These are phyloP conservation scores for Hyphantria cunea DNA, from an alignment of 1,140 invertebrate species.

Conservation along the genomic window DNA sequence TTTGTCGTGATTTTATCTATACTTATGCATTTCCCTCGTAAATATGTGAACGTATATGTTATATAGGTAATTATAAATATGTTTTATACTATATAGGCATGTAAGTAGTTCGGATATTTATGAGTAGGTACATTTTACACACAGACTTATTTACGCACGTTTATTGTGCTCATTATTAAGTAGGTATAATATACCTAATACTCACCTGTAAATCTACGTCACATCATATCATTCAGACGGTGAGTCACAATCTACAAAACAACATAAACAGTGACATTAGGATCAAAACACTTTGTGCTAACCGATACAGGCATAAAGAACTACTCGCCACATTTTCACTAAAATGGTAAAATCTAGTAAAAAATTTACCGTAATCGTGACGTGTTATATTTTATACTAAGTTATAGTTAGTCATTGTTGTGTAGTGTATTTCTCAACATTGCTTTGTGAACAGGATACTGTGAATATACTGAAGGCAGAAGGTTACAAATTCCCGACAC, in stretches of 20 bases:
- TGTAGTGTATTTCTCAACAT: constrained; percentile 7
- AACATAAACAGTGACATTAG: constrained; percentile 35
- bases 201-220: constrained; percentile 18
- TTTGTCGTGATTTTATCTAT: constrained; percentile 21
- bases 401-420: constrained; percentile 2
- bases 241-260: constrained; percentile 38
- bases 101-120: no score
- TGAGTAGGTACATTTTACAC: background rate
- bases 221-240: constrained; percentile 39
- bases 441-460: constrained; percentile 88
- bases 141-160: background rate
- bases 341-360: constrained; percentile 6
- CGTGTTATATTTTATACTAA: no score
- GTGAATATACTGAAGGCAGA: constrained; percentile 97
- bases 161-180: constrained; percentile 2
- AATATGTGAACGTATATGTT: background rate
- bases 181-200: constrained; percentile 1
- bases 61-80: background rate
- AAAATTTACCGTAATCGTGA: no score
- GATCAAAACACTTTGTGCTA: no score
- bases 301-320: no score
- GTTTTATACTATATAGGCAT: background rate
- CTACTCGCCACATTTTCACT: no score
- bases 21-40: background rate
- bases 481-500: constrained; percentile 94